A percentile compares a stretch with the other conserved stretches of the same genome.
These are phyloP conservation scores for Lingula anatina DNA, from an alignment of 2,888 invertebrate species.

Conservation along the genomic window DNA sequence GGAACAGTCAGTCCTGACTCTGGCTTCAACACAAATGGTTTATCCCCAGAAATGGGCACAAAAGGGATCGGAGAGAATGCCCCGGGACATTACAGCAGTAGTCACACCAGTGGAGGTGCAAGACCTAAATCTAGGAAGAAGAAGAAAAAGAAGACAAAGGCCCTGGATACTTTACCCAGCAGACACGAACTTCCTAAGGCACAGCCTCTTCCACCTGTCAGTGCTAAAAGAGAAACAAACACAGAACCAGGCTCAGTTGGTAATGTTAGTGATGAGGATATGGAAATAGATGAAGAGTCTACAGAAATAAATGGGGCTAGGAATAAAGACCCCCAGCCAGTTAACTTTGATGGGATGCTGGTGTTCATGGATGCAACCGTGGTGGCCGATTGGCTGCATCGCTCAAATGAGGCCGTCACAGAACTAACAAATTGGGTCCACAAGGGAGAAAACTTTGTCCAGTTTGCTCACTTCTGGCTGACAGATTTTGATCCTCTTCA, in stretches of 20 bases:
- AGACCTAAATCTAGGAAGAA: conserved; percentile 12
- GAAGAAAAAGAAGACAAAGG: conserved; percentile 22
- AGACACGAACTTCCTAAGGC: conserved; percentile 31
- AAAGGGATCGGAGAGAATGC: too few species aligned
- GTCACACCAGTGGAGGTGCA: too few species aligned
- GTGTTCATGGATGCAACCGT: conserved; percentile 45
- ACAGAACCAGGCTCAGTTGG: background rate
- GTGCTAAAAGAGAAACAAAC: background rate
- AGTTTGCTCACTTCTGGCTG: conserved; percentile 50
- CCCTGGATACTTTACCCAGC: conserved; percentile 12
- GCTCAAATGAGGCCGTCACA: conserved; percentile 33
- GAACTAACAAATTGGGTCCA: conserved; percentile 35
- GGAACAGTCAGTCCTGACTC: conserved; percentile 28
- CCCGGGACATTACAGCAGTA: too few species aligned
- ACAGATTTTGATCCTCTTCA: conserved; percentile 38
- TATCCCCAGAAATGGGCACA: conserved; percentile 9
- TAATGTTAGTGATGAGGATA: too few species aligned
- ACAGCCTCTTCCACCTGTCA: conserved; percentile 27
- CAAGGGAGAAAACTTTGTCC: conserved; percentile 39
- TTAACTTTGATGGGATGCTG: conserved; percentile 42
- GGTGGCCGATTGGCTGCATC: conserved; percentile 40
- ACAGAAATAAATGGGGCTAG: background rate
- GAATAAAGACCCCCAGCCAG: conserved; percentile 5
- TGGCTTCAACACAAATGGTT: conserved; percentile 37
- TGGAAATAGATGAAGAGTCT: background rate